Evolutionary conservation across 2,797 vertebrate species (phyloP), one percentile per base, ranked within the genome.

Genomic region (Vespertilio murinus): DNA sequence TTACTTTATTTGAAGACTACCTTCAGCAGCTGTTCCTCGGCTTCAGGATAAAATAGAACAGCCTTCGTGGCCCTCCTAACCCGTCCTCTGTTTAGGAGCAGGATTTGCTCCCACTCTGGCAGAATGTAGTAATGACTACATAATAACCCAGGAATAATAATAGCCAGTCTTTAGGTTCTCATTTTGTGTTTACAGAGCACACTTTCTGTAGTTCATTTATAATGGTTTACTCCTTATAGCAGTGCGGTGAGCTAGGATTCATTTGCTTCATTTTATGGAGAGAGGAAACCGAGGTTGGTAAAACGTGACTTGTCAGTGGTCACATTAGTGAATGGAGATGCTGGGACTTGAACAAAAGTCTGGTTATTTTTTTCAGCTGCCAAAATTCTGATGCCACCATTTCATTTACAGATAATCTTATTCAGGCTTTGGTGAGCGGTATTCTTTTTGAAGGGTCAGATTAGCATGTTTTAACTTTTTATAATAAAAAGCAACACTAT

Each of bases 311-410:
- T 65, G 17, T 88, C 54, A 25, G 1, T 45, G 42, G 16, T 92
- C 40, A 10, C 64, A 23, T 77, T 73, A 70, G 65, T 67, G 45
- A 73, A 59, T 16, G 23, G 80, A 59, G 47, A 23, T 80, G 56
- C 18, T 86, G 49, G 56, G 61, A 28, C 77, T 87, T 91, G 28
- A 82, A 45, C 35, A 30, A 35, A 64, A 9, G 30, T 69, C 69
- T 92, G 30, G 13, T 75, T 75, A 17, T 45, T 73, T 74, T 81
- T 79, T 82, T 74, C 42, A 61, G 23, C 65, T 70, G 61, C 52
- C 74, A 88, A 65, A 73, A 75, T 75, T 89, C 93, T 84, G 52
- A 64, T 35, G 23, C 49, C 20, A 9, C 84, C 33, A 84, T 95
- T 89, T 90, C 78, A 86, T 92, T 90, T 94, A 59, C 1, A 82